phyloP scores from a whole-genome alignment of 2,888 invertebrate species.

The Stramonita haemastoma region DNA sequence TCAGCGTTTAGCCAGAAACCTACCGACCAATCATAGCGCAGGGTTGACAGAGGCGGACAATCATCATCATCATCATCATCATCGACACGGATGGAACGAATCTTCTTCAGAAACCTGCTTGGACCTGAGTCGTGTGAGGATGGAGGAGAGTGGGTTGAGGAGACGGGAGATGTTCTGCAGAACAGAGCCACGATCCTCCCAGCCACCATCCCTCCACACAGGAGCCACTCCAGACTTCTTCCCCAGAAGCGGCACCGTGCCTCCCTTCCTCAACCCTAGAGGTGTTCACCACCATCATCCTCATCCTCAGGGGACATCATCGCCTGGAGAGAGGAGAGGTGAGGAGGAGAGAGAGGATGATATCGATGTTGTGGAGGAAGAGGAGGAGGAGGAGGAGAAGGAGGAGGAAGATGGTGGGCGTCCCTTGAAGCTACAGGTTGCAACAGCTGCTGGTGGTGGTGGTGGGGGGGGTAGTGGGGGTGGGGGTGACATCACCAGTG shows the following conservation, averaged over 20 bases:
- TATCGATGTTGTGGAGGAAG: conserved; percentile 10
- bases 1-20: neutral
- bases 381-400: neutral
- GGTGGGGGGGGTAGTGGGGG: too few species aligned
- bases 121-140: conserved; percentile 5
- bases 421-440: neutral
- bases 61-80: neutral
- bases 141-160: neutral
- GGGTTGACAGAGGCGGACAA: neutral
- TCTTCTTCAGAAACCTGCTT: neutral
- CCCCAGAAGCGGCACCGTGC: neutral
- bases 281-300: neutral
- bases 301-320: neutral
- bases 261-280: neutral
- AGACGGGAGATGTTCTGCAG: neutral
- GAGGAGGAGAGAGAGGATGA: neutral
- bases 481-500: neutral
- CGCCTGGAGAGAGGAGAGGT: neutral
- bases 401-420: neutral
- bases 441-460: too few species aligned
- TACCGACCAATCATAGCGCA: neutral
- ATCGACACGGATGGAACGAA: neutral
- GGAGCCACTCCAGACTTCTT: neutral
- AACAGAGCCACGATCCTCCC: neutral
- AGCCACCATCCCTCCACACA: neutral